Conservation (phyloP, 53 echinoderm and acorn worm species). For the Patiria pectinifera region DNA sequence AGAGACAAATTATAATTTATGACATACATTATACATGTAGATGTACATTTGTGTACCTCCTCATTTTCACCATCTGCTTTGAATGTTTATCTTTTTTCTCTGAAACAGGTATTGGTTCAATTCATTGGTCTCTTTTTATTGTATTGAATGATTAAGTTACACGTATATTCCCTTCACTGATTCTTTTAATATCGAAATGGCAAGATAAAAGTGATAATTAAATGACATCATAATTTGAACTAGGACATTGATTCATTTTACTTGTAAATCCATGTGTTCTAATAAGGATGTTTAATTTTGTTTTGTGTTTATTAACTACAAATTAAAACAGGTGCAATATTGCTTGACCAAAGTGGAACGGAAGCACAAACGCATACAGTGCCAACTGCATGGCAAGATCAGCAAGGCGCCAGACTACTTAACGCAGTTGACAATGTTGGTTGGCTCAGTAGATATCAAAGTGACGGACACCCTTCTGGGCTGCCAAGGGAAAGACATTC, state of each 20-base stretch:
- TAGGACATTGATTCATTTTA: not conserved
- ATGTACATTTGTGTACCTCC: too few relatives aligned
- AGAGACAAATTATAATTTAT: too few relatives aligned
- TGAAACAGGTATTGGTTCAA: too few relatives aligned
- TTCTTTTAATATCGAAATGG: too few relatives aligned
- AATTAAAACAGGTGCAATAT: not conserved
- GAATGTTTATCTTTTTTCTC: too few relatives aligned
- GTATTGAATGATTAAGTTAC: too few relatives aligned
- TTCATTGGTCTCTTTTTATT: too few relatives aligned
- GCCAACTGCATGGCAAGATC: not conserved
- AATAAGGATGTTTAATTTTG: not conserved
- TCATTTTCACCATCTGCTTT: too few relatives aligned
- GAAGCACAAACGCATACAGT: not conserved
- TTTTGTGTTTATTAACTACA: conserved; percentile 20
- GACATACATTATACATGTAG: too few relatives aligned
- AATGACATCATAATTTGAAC: not conserved
- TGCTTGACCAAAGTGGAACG: not conserved
- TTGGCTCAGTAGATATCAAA: not conserved
- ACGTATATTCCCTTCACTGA: too few relatives aligned
- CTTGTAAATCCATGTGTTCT: not conserved
- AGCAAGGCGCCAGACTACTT: conserved; percentile 19
- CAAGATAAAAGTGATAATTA: too few relatives aligned
- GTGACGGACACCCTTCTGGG: not conserved
- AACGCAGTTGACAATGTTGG: not conserved
- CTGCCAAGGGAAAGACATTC: not conserved